Evolutionary conservation across 2,888 invertebrate genomes (phyloP), one percentile per base, ranked within the genome.

Genomic region (Dendrolimus pini): DNA sequence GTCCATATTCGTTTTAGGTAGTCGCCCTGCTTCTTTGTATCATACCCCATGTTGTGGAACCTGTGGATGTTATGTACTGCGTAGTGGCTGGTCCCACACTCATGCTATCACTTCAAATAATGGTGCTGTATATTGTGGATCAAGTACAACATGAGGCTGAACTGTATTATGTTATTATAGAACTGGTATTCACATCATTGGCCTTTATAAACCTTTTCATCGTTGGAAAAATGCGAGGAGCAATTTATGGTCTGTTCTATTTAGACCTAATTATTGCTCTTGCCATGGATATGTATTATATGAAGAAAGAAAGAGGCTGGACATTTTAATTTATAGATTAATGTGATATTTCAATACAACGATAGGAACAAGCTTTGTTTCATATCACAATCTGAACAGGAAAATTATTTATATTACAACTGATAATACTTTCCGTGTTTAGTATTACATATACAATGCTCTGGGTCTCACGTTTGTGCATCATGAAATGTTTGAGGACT

Each of bases 21-120:
- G 78, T 89, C 78, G 85, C 87, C 68, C 78, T 89, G 63, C 78
- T 89, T 62, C 85, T 89, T 75, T 84, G 78, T 81, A 72, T 89
- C 66, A 76, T 89, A 62, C 85, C 85, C 61, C 80, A 84, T 73
- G 78, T 88, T 64, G 84, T 89, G 82, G 76, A 74, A 41, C 84
- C 86, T 0, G 68, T 85, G 78, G 85, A 85, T 56, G 42, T 61
- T 53, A 71, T 75, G 61, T 77, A 81, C 62, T 89, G 89, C 70
- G 67, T 87, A 66, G 85, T 85, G 42, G 80, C 85, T 1, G 85
- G 69, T 52, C 88, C 89, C 47, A 88, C 89, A n/a, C 78, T 89
- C 60, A 82, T 88, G 84, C 76, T 84, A 67, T 83, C 89, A 54
- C 60, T 73, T 41, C 78, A 77, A 61, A 71, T 85, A 53, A 83